Base-by-base conservation (phyloP, 1,140 invertebrate species). In the Protaetia brevitarsis region DNA sequence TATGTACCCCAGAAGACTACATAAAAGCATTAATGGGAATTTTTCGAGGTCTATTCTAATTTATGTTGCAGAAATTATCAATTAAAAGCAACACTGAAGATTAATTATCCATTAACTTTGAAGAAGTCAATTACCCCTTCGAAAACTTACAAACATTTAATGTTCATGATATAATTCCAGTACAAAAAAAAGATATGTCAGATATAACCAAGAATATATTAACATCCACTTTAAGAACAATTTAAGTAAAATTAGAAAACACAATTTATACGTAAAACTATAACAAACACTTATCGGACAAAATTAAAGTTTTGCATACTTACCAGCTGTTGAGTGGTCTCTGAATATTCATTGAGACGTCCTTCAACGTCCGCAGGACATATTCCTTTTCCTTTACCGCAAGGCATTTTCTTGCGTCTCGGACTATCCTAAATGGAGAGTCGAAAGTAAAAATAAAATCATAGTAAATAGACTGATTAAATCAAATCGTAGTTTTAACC, bases 251-350 rank as follows among this genome's bases (percentile, higher is more conserved):
- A n/a, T n/a, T n/a, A n/a, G n/a, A n/a, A n/a, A n/a, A n/a, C n/a
- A n/a, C n/a, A n/a, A 34, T 34, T 34, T 34, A 34, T 34, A 34
- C n/a, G n/a, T n/a, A 34, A 7, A 34, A 6, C n/a, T n/a, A 34
- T 7, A 34, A 34, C n/a, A 34, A 7, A 34, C n/a, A n/a, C n/a
- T 34, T n/a, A 34, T 7, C 7, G n/a, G n/a, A n/a, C n/a, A n/a
- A n/a, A n/a, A n/a, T n/a, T n/a, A n/a, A 60, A 29, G 4, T 5
- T 21, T 19, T 19, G 26, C 11, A 60, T 60, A 27, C n/a, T 66
- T 68, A 76, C 73, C 64, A 77, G 41, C 27, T 72, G 58, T 64
- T 72, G 70, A 1, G 74, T 79, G 23, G 71, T 75, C 41, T 78
- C 69, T 0, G 72, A 73, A 69, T 77, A 77, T 63, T 77, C 70